Evolutionary conservation across 2,113 vertebrate genomes (phyloP), one percentile per base, ranked within the genome.

Genomic region (Tympanuchus pallidicinctus): DNA sequence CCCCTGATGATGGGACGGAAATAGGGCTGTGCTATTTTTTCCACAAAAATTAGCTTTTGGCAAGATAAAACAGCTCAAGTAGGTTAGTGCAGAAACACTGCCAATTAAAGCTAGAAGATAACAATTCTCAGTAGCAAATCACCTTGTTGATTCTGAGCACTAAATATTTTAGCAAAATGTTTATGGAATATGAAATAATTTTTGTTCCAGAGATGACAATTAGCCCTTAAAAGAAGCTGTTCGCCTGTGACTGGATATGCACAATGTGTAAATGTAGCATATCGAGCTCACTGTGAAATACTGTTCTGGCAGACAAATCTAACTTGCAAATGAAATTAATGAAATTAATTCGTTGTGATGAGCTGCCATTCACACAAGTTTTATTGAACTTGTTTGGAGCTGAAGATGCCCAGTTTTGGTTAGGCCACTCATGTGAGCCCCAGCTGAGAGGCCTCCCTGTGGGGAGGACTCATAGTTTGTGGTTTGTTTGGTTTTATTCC

Each of bases 191-290:
- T 54, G 6, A 24, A 43, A 13, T 67, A 10, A 32, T 74, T 47
- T 9, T 12, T 42, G 21, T 36, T 86, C 11, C 56, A 38, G 47
- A 87, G 73, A 50, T 73, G 5, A 40, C 24, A 48, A 3, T 48
- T 34, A 61, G 48, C 32, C 19, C 19, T 50, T 32, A 11, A 28
- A 32, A 78, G 40, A 43, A 67, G 24, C 32, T 48, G 30, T 24
- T 65, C 47, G 25, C 30, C 40, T 48, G 2, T 19, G 34, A 3
- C 57, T 16, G 18, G 15, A 14, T 60, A 5, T 15, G 30, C 2
- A 2, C 38, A 27, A 28, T 1, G 6, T 36, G 2, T 32, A 28
- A 64, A 24, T 69, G 66, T 43, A 16, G 47, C 3, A 0, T 42
- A 28, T 28, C 54, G 25, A 36, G 27, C 28, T 22, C 24, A 8